phyloP scores from a whole-genome alignment of 2,113 vertebrate genomes.

The Nettapus auritus region DNA sequence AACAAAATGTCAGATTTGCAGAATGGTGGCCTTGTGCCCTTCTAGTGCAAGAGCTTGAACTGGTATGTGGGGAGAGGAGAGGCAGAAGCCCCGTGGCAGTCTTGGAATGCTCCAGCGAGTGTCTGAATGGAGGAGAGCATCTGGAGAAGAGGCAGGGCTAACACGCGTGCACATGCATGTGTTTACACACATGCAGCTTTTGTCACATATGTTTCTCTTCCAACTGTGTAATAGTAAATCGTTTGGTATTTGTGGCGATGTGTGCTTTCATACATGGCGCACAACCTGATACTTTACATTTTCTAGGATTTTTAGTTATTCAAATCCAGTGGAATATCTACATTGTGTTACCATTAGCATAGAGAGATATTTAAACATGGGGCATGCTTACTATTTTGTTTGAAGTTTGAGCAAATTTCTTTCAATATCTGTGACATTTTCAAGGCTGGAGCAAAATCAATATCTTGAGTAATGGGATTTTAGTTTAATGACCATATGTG shows the following conservation, averaged over 20 bases:
- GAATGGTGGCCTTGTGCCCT: not conserved
- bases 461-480: no score
- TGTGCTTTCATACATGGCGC: not conserved
- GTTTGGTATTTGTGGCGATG: not conserved
- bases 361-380: not conserved
- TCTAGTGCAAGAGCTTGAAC: not conserved
- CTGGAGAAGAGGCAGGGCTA: no score
- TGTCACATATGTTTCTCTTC: not conserved
- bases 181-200: accelerated
- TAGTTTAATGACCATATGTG: no score
- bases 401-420: no score
- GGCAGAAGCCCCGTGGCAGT: not conserved
- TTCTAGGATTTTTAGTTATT: not conserved
- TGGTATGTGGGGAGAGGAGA: not conserved
- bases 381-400: not conserved
- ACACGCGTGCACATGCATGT: accelerated
- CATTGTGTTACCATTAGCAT: not conserved
- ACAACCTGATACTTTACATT: not conserved
- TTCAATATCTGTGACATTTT: no score
- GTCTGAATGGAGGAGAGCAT: not conserved
- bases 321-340: not conserved
- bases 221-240: not conserved
- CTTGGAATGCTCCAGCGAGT: not conserved
- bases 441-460: no score
- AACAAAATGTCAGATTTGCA: not conserved